phyloP scores from a whole-genome alignment of 2,888 invertebrate genomes.

The Eupeodes latifasciatus region DNA sequence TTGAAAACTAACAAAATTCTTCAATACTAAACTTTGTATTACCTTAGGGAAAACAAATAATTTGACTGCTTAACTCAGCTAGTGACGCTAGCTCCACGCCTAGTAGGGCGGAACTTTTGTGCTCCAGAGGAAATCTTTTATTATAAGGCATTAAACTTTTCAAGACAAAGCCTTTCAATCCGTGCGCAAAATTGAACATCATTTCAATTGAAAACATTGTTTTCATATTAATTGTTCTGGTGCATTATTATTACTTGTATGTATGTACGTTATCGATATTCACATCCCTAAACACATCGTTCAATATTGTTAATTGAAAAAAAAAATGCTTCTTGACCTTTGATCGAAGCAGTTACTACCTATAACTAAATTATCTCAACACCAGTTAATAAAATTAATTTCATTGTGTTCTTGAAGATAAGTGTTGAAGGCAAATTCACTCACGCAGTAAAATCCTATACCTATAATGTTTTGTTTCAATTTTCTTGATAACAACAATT shows the following conservation, averaged over 20 bases:
- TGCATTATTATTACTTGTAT: neutral
- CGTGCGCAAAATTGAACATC: too few relatives aligned
- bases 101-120: too few relatives aligned
- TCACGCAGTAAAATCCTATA: neutral
- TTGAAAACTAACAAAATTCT: too few relatives aligned
- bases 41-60: too few relatives aligned
- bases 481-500: slow-evolving; percentile 52
- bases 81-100: too few relatives aligned
- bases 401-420: slow-evolving; percentile 27
- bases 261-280: neutral
- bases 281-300: neutral
- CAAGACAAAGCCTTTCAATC: too few relatives aligned
- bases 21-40: too few relatives aligned
- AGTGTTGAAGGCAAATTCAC: slow-evolving; percentile 3
- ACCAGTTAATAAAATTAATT: slow-evolving; percentile 7
- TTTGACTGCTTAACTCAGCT: too few relatives aligned
- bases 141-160: too few relatives aligned
- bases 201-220: too few relatives aligned
- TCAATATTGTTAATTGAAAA: neutral
- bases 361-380: slow-evolving; percentile 13
- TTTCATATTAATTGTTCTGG: too few relatives aligned
- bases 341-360: slow-evolving; percentile 21
- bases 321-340: slow-evolving; percentile 10
- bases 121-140: too few relatives aligned
- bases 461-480: slow-evolving; percentile 22